Percentiles rank a stretch among this genome's conserved stretches.
Evolutionary conservation across 2,797 vertebrate species (phyloP).

Genomic region (Chromis chromis): DNA sequence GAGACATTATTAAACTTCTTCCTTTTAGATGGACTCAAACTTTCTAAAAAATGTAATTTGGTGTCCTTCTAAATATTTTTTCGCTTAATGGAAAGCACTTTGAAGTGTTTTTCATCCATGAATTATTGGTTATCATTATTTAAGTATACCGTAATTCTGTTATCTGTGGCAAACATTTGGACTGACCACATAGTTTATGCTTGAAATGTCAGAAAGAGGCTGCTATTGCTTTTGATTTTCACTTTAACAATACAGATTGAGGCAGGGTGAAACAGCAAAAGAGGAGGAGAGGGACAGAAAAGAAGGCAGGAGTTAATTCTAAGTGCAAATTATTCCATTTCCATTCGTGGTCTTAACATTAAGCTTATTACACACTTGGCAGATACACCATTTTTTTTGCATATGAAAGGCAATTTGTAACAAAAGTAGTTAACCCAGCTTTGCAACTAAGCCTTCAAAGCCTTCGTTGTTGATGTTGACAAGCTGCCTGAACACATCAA

Average conservation of each 20-base stretch:
- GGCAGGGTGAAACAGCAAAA: background rate
- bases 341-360: conserved; percentile 35
- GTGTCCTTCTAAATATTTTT: background rate
- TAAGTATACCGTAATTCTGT: background rate
- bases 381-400: conserved; percentile 15
- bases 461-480: conserved; percentile 35
- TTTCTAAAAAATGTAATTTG: background rate
- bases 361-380: conserved; percentile 18
- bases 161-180: background rate
- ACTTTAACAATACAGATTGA: background rate
- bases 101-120: background rate
- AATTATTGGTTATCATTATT: background rate
- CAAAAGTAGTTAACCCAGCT: conserved; percentile 28
- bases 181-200: too few species aligned
- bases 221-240: background rate
- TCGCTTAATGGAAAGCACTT: background rate
- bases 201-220: background rate
- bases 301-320: conserved; percentile 13
- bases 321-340: conserved; percentile 23
- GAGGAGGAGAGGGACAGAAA: background rate
- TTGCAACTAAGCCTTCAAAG: conserved; percentile 40
- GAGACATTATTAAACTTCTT: background rate
- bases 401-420: conserved; percentile 43
- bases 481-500: conserved; percentile 15
- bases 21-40: background rate